These are phyloP conservation scores for Menidia beryllina DNA, from an alignment of 2,113 vertebrate species.

Conservation along the genomic window DNA sequence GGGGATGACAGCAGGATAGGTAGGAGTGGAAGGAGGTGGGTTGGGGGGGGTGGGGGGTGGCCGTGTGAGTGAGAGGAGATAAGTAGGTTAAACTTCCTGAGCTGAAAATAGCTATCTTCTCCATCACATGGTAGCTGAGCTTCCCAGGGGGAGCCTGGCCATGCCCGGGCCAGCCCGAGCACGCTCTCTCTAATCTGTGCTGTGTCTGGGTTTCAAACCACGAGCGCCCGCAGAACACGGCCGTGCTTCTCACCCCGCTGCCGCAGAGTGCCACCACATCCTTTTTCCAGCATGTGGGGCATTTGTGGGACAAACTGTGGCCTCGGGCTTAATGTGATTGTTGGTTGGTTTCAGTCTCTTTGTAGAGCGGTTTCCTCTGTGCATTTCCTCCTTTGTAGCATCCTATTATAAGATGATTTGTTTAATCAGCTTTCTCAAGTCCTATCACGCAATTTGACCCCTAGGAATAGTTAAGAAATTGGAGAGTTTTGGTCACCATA, in stretches of 20 bases:
- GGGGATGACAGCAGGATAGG: conserved; percentile 38
- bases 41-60: too few relatives aligned
- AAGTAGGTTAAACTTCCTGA: conserved; percentile 83
- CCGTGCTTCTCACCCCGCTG: conserved; percentile 5
- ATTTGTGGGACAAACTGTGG: conserved; percentile 29
- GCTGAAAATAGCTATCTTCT: conserved; percentile 81
- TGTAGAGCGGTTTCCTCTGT: conserved; percentile 16
- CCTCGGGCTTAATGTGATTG: conserved; percentile 15
- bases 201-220: conserved; percentile 19
- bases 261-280: conserved; percentile 20
- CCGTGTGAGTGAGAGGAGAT: conserved; percentile 65
- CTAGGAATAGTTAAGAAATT: conserved; percentile 24
- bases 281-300: conserved; percentile 35
- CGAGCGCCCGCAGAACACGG: conserved; percentile 2
- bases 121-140: conserved; percentile 74
- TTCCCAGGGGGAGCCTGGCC: conserved; percentile 72
- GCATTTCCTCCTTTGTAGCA: conserved; percentile 20
- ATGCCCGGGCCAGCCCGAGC: conserved; percentile 55
- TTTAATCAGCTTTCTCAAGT: conserved; percentile 37
- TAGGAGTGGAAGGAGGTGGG: conserved; percentile 44
- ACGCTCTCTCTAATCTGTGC: conserved; percentile 63
- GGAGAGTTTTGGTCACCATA: not conserved
- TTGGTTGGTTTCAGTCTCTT: not conserved
- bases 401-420: conserved; percentile 29
- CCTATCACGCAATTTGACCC: conserved; percentile 37